These are phyloP conservation scores for Tupiocoris notatus DNA, from an alignment of 2,888 invertebrate species.

Conservation along the genomic window DNA sequence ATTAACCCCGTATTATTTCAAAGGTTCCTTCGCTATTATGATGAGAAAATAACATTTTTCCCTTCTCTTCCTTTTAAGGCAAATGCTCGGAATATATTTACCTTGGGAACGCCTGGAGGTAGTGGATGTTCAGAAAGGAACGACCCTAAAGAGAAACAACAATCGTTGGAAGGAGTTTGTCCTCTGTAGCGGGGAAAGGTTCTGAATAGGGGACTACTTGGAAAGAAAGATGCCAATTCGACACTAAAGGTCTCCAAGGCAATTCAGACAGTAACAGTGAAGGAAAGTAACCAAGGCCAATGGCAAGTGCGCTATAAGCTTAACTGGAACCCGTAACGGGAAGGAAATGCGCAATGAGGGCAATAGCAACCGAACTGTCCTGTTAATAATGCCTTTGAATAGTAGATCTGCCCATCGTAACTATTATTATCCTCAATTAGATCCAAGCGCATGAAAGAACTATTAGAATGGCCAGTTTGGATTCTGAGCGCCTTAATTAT, in stretches of 20 bases:
- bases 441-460: too few species aligned
- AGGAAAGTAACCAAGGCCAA: not conserved
- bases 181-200: not conserved
- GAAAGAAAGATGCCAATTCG: not conserved
- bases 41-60: not conserved
- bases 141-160: not conserved
- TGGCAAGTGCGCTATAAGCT: not conserved
- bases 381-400: too few species aligned
- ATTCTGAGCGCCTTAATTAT: too few species aligned
- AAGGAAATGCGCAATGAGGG: not conserved
- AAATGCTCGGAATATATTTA: not conserved
- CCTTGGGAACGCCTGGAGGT: too few species aligned
- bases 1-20: not conserved
- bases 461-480: too few species aligned
- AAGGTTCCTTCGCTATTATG: not conserved
- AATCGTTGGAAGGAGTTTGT: not conserved
- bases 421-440: too few species aligned
- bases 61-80: not conserved
- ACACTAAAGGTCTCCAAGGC: not conserved
- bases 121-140: not conserved
- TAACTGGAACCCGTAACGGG: not conserved
- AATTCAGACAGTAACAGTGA: not conserved
- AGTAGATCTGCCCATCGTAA: too few species aligned
- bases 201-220: not conserved
- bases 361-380: not conserved